Percentiles rank a stretch among this genome's conserved stretches.
Evolutionary conservation across 1,140 invertebrate species (phyloP).

Genomic region (Drosophila mayri): DNA sequence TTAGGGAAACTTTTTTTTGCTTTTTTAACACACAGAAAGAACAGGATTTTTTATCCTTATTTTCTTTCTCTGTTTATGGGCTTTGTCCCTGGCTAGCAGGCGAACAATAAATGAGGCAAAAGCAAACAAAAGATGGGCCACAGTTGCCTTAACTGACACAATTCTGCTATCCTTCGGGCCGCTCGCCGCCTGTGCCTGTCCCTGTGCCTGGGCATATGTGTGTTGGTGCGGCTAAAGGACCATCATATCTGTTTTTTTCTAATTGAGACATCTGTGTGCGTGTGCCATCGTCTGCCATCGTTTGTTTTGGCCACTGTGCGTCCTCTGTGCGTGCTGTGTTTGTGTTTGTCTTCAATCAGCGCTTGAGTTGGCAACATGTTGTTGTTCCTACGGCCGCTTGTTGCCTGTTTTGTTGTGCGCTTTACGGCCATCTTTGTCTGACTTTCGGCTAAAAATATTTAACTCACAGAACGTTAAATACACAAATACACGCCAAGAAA

Average conservation of each 20-base stretch:
- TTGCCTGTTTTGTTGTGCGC: constrained; percentile 36
- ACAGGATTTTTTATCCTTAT: too few relatives aligned
- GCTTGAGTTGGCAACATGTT: constrained; percentile 59
- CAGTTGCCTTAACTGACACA: constrained; percentile 43
- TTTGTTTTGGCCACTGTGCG: constrained; percentile 63
- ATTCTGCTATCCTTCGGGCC: constrained; percentile 17
- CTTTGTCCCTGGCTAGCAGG: constrained; percentile 47
- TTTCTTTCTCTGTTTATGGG: constrained; percentile 7
- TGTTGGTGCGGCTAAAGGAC: constrained; percentile 56
- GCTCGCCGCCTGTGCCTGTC: not conserved
- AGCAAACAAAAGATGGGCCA: constrained; percentile 73
- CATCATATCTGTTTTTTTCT: constrained; percentile 61
- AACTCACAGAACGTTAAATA: constrained; percentile 63
- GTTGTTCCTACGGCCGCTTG: constrained; percentile 21
- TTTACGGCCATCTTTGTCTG: constrained; percentile 62
- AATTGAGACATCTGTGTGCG: constrained; percentile 74
- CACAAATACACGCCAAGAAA: constrained; percentile 25
- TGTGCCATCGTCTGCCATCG: constrained; percentile 41
- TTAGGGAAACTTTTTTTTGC: not conserved
- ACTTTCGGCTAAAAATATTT: constrained; percentile 80
- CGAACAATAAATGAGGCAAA: constrained; percentile 77
- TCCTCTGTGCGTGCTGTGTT: constrained; percentile 12
- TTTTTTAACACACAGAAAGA: not conserved
- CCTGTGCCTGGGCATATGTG: constrained; percentile 9
- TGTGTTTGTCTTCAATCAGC: constrained; percentile 71